A percentile compares a stretch with the other conserved stretches of the same genome.
These are phyloP conservation scores for Gambelia wislizenii DNA, from an alignment of 2,797 vertebrate genomes.

Conservation along the genomic window DNA sequence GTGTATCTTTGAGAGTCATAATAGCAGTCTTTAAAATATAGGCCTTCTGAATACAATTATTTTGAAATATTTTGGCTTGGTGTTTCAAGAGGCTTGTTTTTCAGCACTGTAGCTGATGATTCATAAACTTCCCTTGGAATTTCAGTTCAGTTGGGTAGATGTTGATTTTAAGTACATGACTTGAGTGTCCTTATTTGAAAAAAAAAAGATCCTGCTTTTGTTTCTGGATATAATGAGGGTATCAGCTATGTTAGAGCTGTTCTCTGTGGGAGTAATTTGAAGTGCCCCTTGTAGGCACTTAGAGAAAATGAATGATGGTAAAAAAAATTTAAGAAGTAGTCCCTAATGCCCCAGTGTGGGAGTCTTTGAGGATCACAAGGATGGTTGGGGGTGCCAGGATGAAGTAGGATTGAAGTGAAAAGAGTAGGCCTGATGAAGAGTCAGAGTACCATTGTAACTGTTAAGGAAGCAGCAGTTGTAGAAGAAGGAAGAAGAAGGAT, in stretches of 20 bases:
- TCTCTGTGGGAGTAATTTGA: background rate
- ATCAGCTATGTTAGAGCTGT: background rate
- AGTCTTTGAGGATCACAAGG: background rate
- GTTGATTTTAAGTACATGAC: constrained; percentile 31
- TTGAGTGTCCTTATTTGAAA: constrained; percentile 17
- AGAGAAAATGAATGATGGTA: constrained; percentile 12
- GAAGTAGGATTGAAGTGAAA: background rate
- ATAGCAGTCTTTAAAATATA: background rate
- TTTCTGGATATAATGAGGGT: constrained; percentile 17
- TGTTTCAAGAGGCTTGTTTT: background rate
- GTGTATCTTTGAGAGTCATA: background rate
- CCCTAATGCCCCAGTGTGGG: background rate
- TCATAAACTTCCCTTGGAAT: background rate
- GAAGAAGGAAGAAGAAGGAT: background rate
- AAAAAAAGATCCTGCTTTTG: constrained; percentile 6
- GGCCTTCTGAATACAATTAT: background rate
- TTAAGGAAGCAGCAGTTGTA: background rate
- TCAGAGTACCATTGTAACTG: background rate
- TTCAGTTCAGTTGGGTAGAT: background rate
- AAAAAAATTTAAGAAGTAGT: background rate
- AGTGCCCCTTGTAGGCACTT: background rate
- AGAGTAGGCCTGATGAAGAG: background rate
- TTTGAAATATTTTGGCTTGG: background rate
- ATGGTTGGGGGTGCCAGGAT: background rate
- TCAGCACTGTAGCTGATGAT: background rate